Evolutionary conservation across 2,888 invertebrate genomes (phyloP).

Genomic region (Leptura quadrifasciata): DNA sequence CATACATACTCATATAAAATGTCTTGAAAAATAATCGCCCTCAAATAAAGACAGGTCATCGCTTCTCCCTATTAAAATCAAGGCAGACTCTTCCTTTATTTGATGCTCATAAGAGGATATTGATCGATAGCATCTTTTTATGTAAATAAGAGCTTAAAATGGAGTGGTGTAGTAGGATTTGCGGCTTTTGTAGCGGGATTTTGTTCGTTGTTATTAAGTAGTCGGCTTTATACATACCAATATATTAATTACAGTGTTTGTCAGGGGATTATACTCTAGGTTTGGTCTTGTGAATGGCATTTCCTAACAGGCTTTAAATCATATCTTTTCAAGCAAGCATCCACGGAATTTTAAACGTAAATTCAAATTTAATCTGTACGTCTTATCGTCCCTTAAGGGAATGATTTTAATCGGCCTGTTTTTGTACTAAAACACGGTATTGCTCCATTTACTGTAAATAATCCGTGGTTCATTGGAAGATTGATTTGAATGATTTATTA

Average conservation of each 20-base stretch:
- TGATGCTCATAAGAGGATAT: constrained; percentile 44
- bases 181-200: constrained; percentile 55
- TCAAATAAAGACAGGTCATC: constrained; percentile 17
- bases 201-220: constrained; percentile 55
- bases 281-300: constrained; percentile 35
- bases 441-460: neutral
- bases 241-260: constrained; percentile 57
- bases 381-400: neutral
- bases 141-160: constrained; percentile 55
- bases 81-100: constrained; percentile 32
- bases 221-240: constrained; percentile 50
- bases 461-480: neutral
- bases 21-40: neutral
- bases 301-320: constrained; percentile 35
- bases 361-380: constrained; percentile 14
- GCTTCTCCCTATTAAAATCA: constrained; percentile 25
- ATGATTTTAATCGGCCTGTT: neutral
- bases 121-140: constrained; percentile 56
- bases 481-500: neutral
- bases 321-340: constrained; percentile 9
- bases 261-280: constrained; percentile 50
- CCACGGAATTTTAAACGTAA: constrained; percentile 30
- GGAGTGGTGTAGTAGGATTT: constrained; percentile 55
- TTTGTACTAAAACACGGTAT: neutral
- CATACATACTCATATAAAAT: neutral